phyloP scores from a whole-genome alignment of 2,888 invertebrate species.

The Drosophila lutescens region DNA sequence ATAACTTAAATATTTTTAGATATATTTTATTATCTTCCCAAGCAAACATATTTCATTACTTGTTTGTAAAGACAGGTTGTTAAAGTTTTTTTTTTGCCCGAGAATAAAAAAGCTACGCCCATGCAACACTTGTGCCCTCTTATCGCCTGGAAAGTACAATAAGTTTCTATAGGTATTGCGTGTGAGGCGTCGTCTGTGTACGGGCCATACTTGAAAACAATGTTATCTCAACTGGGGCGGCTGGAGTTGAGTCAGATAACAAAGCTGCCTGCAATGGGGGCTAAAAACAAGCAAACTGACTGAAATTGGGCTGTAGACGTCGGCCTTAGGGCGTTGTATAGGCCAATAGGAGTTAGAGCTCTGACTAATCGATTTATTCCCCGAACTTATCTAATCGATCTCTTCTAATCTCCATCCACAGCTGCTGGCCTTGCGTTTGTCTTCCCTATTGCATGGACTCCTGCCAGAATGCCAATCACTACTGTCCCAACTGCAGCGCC shows the following conservation, averaged over 20 bases:
- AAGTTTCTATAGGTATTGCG: constrained; percentile 13
- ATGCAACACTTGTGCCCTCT: constrained; percentile 28
- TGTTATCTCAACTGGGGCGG: constrained; percentile 56
- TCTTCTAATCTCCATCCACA: constrained; percentile 36
- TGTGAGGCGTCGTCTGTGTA: background rate
- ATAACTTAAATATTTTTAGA: background rate
- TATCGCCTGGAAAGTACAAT: constrained; percentile 33
- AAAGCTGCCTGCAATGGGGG: background rate
- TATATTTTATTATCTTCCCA: background rate
- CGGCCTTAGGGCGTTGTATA: background rate
- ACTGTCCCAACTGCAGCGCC: constrained; percentile 86
- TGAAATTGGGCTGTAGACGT: background rate
- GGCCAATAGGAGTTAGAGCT: constrained; percentile 17
- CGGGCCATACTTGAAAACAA: constrained; percentile 9
- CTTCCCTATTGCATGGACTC: constrained; percentile 87
- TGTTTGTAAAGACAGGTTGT: background rate
- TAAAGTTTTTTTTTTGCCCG: background rate
- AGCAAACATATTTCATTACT: background rate
- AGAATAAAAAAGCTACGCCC: constrained; percentile 11
- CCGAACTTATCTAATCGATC: constrained; percentile 7
- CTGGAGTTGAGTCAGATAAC: constrained; percentile 56
- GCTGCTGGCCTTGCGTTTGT: constrained; percentile 86
- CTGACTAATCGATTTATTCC: constrained; percentile 4
- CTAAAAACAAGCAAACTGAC: constrained; percentile 6
- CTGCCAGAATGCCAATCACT: constrained; percentile 86